A percentile compares a stretch with the other conserved stretches of the same genome.
These are phyloP conservation scores for Parazoanthus swiftii DNA, from an alignment of 92 coral and sea anemone genomes.

Conservation along the genomic window DNA sequence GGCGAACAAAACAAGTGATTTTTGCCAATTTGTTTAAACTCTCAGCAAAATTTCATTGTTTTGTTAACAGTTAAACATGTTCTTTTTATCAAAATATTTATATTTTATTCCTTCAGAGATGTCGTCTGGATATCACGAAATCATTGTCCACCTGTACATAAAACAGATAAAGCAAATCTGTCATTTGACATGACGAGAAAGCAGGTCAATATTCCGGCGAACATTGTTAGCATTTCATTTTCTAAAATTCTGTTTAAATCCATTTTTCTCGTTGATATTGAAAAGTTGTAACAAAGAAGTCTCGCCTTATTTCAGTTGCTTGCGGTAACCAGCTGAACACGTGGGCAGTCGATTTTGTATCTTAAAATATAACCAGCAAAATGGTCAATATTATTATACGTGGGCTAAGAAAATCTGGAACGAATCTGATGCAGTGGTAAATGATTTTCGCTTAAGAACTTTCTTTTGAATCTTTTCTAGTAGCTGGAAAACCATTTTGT, in stretches of 20 bases:
- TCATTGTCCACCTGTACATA: background rate
- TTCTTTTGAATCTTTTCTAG: background rate
- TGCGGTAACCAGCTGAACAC: slow-evolving; percentile 12
- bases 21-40: background rate
- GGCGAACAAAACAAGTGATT: background rate
- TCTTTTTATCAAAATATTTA: background rate
- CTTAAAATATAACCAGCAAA: background rate
- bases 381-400: background rate
- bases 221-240: background rate
- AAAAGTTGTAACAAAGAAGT: background rate
- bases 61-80: background rate
- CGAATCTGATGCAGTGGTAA: background rate
- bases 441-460: background rate
- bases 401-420: background rate
- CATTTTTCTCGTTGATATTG: background rate
- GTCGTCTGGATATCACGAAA: background rate
- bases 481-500: background rate
- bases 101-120: background rate
- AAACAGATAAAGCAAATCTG: background rate
- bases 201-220: background rate
- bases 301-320: background rate
- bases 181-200: background rate
- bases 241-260: background rate
- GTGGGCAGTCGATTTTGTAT: background rate
- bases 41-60: background rate